Evolutionary conservation across 2,113 vertebrate genomes (phyloP).

Genomic region (Spermophilus dauricus): DNA sequence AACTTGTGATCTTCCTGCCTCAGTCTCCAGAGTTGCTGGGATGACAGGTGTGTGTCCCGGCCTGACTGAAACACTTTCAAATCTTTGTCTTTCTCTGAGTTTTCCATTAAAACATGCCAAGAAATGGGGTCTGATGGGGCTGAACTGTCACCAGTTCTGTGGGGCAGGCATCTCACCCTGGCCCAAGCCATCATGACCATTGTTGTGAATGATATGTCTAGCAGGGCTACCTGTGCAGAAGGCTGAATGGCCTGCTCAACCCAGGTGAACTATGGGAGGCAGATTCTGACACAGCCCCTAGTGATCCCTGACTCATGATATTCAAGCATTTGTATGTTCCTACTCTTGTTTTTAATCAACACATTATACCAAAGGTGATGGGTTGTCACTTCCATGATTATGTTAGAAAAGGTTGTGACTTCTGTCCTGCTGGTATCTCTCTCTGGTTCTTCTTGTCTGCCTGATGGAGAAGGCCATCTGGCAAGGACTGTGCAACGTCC

Average conservation of each 20-base stretch:
- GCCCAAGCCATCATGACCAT: background rate
- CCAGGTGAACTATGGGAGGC: background rate
- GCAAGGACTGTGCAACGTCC: background rate
- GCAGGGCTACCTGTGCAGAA: background rate
- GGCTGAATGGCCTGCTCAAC: background rate
- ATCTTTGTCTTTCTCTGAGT: background rate
- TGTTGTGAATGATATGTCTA: background rate
- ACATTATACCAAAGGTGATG: background rate
- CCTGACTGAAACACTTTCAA: background rate
- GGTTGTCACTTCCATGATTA: background rate
- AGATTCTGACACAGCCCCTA: background rate
- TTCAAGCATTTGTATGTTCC: background rate
- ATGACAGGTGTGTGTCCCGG: too few relatives aligned
- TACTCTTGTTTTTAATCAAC: background rate
- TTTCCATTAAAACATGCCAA: background rate
- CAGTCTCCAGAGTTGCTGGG: too few relatives aligned
- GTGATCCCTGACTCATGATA: background rate
- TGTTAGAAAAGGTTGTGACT: background rate
- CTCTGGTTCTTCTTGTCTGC: background rate
- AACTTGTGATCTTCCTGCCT: too few relatives aligned
- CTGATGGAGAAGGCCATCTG: background rate
- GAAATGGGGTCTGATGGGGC: background rate
- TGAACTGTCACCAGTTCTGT: background rate
- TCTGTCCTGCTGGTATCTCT: background rate
- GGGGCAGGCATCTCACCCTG: background rate